phyloP scores from a whole-genome alignment of 2,888 invertebrate species.

The Imbricaverruca yamaguchii region DNA sequence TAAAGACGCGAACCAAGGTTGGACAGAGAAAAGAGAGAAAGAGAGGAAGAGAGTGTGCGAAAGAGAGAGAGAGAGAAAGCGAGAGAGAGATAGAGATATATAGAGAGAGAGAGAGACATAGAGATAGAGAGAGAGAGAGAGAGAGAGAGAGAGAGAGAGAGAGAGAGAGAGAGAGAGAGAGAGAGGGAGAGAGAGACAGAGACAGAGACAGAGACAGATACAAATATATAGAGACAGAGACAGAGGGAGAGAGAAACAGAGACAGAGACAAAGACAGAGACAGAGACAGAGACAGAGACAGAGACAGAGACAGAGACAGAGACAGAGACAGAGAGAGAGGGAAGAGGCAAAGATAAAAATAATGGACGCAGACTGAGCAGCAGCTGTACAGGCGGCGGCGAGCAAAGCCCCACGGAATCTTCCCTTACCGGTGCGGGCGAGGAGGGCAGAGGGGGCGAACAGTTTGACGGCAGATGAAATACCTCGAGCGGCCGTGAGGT shows the following conservation, averaged over 20 bases:
- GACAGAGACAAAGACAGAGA: background rate
- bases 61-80: background rate
- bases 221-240: background rate
- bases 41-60: background rate
- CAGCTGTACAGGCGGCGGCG: background rate
- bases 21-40: background rate
- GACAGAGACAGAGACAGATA: background rate
- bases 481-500: conserved; percentile 10
- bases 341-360: no score
- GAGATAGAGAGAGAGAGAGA: background rate
- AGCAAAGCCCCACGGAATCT: background rate
- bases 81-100: background rate
- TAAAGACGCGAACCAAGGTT: background rate
- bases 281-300: no score
- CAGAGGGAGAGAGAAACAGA: background rate
- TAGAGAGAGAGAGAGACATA: background rate
- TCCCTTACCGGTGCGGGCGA: conserved; percentile 14
- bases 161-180: background rate
- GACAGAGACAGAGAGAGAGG: no score
- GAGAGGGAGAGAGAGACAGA: background rate
- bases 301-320: no score
- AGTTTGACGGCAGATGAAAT: conserved; percentile 18
- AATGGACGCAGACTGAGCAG: background rate
- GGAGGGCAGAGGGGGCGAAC: conserved; percentile 14
- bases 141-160: background rate